Base-by-base conservation (phyloP, 2,888 invertebrate genomes). In the Megamerina dolium region DNA sequence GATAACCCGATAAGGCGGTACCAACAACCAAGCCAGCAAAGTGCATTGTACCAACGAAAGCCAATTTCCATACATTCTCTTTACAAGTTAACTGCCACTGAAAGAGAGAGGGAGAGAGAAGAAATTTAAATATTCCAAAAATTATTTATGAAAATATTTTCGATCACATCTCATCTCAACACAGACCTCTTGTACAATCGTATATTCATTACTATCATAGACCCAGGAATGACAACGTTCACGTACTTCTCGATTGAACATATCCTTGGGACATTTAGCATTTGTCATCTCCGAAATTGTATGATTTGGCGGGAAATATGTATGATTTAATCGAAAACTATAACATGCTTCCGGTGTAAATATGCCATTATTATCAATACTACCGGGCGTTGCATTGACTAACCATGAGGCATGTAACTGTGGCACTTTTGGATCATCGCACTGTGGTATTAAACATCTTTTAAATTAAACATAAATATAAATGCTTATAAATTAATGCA, bases 1-100 rank as follows among this genome's bases (percentile, higher is more conserved):
- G 61, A 51, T 78, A 69, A 14, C 81, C 81, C 48, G 77, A 77
- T 2, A 75, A 33, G 6, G 77, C 75, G 6, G 80, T 78, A 19
- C 81, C 81, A 34, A 77, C 66, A 26, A 82, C 75, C 33, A 80
- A 75, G 2, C 81, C 82, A 10, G 77, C 75, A 64, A 81, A 81
- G 65, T 81, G 81, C 38, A 76, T 67, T 0, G 78, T 78, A 12
- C 81, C 81, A 12, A 81, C 76, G 32, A 79, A 63, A 1, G 80
- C 78, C 40, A 80, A 59, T 59, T 76, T 78, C 78, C 80, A 79
- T 44, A 75, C 74, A 50, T 80, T 79, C 51, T 79, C 77, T 21
- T 72, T 59, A 55, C 82, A 82, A 3, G 78, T 78, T 34, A 82
- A 68, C 18, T 74, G 65, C 75, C 78, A 81, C 76, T 80, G 56